Base-by-base conservation (phyloP, 2,797 vertebrate species). In the Ara ararauna region DNA sequence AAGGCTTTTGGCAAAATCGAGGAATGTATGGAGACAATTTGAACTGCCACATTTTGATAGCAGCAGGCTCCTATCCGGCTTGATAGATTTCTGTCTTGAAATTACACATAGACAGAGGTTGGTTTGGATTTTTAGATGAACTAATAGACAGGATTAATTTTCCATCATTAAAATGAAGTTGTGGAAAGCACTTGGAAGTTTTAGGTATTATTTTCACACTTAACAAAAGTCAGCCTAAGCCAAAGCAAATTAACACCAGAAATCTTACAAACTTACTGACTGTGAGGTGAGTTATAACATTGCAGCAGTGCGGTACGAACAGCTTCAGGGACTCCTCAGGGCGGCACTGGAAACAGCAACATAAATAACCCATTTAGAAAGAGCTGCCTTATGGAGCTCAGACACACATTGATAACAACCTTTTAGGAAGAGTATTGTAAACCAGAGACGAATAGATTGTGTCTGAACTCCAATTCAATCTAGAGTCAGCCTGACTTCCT, bases 301-400 rank as follows among this genome's bases (percentile, higher is more conserved):
- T 98, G 97, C 98, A 99, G 97, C 99, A 99, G 86, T 99, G 99
- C 53, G 99, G 99, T 88, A 99, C 98, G 98, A 99, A 99, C 26
- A 99, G 96, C 97, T 99, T 99, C 95, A 99, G 97, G 74, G 99
- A 98, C 90, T 99, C 99, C 96, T 98, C 98, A 1, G 99, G 99
- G 92, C 98, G 98, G 98, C 99, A 99, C 99, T 99, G 94, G 89
- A 97, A 98, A 97, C 9, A 85, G 24, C 47, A 93, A 89, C 70
- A 93, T 30, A 95, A 89, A 90, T 5, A 87, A 20, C n/a, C 15
- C 76, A 86, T 65, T 85, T 50, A 44, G 81, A 77, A 72, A 74
- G 54, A 65, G 51, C 13, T 4, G 10, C n/a, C 60, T n/a, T 36
- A 44, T 2, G 19, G 36, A 81, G 24, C 30, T 84, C 53, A 38